Evolutionary conservation across 2,888 invertebrate genomes (phyloP), one percentile per base, ranked within the genome.

Genomic region (Pterostichus madidus): DNA sequence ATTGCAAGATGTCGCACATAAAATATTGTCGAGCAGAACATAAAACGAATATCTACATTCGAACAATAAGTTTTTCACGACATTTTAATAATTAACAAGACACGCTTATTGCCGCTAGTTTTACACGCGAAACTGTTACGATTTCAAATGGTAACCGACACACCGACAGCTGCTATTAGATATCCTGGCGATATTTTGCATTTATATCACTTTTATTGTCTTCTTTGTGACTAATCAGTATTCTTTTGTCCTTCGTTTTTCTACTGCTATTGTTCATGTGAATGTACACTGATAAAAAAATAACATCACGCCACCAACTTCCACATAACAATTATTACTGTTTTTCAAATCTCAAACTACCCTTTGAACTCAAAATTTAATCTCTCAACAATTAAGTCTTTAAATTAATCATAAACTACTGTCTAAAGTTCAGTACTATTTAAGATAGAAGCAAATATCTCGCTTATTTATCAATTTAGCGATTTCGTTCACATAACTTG

Each of bases 1-100:
- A 80, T 80, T 80, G 80, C 75, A 81, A 81, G 81, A 81, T 75
- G 81, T 61, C 75, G 61, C 75, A 75, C 81, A 81, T 81, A 81
- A 81, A 81, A 81, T 81, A 75, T 75, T 59, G 75, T 75, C 39
- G 46, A 59, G 61, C 73, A 81, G 75, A 81, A 44, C 81, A 75
- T 81, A 75, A 81, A 81, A 75, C 49, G 59, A 81, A 75, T 75
- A 59, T 81, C 59, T 81, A 81, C 81, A 81, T 81, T 75, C 75
- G 61, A 81, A 75, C 81, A 75, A 81, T 81, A 75, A 81, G 80
- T 59, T 75, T 75, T 75, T 81, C 75, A 81, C 49, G 81, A 81
- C 81, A 59, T 81, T 81, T 75, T 75, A 81, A 75, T 81, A 81
- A 81, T 81, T 81, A 81, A 81, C 81, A 73, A 81, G 73, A 17